phyloP scores from a whole-genome alignment of 2,113 vertebrate species.

The Trogon surrucura region DNA sequence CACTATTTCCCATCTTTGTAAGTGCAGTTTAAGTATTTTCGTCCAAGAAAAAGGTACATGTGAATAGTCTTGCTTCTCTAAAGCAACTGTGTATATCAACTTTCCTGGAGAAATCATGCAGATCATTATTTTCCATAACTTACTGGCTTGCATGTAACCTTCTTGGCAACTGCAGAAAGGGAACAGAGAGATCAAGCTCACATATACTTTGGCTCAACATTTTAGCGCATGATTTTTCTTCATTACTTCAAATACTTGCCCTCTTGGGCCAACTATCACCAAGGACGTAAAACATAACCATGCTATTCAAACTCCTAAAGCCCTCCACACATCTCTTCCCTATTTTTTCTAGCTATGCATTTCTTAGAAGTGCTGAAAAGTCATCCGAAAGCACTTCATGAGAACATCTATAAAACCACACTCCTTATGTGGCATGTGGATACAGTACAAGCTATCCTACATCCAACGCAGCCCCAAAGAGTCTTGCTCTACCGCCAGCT shows the following conservation, averaged over 20 bases:
- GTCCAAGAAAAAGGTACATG: not conserved
- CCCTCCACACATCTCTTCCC: not conserved
- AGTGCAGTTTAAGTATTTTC: not conserved
- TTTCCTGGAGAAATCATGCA: conserved; percentile 6
- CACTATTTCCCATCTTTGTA: not conserved
- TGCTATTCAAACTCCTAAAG: not conserved
- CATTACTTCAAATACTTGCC: not conserved
- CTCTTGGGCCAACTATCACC: not conserved
- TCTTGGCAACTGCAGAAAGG: conserved; percentile 31
- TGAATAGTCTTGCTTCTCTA: conserved; percentile 20
- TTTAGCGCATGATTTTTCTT: not conserved
- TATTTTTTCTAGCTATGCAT: not conserved
- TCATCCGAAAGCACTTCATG: not conserved
- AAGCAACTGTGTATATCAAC: not conserved
- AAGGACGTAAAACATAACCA: not conserved
- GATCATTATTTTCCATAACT: not conserved
- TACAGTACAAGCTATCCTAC: not conserved
- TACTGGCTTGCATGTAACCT: conserved; percentile 15
- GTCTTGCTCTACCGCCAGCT: not conserved
- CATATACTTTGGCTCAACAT: not conserved
- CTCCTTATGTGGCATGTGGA: not conserved
- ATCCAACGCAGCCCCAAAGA: not conserved
- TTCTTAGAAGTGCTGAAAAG: not conserved
- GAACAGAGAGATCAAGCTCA: conserved; percentile 31
- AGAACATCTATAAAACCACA: not conserved